Evolutionary conservation across 2,888 invertebrate species (phyloP), one percentile per base, ranked within the genome.

Genomic region (Thereva nobilitata): DNA sequence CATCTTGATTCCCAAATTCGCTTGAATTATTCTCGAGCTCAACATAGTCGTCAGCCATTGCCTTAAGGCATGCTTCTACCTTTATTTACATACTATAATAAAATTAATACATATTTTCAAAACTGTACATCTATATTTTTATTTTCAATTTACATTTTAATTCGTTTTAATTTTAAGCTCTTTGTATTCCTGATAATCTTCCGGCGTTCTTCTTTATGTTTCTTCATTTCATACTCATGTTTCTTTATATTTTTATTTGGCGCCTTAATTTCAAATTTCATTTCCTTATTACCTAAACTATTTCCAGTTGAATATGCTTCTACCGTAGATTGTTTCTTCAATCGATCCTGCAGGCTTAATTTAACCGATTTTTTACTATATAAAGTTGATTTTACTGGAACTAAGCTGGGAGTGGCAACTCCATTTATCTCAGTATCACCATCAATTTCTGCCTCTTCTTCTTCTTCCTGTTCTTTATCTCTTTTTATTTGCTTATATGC

Each of bases 231-330:
- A 73, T 85, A 86, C 71, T 86, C 86, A 23, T 85, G 83, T 71
- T 82, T 84, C 44, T 84, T 84, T 0, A 81, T 82, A 69, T 86
- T 83, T 10, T 82, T 79, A 70, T 85, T 85, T 69, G 84, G 84
- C 71, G 85, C 85, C 71, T 83, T 82, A 73, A 89, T 84, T 4
- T 84, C 84, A 74, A 93, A 94, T 23, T 89, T 89, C 89, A 93
- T 91, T 82, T 92, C 90, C 63, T 88, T 84, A 77, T 89, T 92
- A 50, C 93, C 89, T 8, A 86, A 78, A 0, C 89, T 81, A 73
- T 89, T 82, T 71, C 85, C 75, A 75, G 83, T 78, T 74, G 85
- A 78, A 56, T 53, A 8, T 8, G 67, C 41, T 34, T 45, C 45
- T 1, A 23, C 23, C 3, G 1, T 4, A 6, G 47, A n/a, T 47